Evolutionary conservation across 2,888 invertebrate genomes (phyloP).

Genomic region (Meteorus colon): DNA sequence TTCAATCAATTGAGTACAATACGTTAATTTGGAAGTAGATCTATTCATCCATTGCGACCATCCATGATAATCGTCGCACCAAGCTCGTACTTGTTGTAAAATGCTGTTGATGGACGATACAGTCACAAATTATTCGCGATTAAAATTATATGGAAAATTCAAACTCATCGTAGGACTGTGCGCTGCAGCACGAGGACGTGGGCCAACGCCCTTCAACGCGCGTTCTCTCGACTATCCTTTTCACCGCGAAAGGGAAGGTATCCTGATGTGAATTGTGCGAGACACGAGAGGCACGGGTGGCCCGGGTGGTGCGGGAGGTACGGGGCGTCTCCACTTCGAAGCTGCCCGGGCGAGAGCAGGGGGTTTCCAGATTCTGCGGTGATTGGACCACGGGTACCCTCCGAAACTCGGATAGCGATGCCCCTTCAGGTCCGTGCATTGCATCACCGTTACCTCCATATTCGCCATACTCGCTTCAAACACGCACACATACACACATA

Average conservation of each 20-base stretch:
- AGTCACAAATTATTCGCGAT: constrained; percentile 20
- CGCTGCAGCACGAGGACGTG: constrained; percentile 49
- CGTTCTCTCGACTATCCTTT: constrained; percentile 65
- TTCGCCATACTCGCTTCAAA: background rate
- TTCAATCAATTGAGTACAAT: background rate
- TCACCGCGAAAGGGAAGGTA: constrained; percentile 62
- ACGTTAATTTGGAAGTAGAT: background rate
- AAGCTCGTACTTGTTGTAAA: constrained; percentile 43
- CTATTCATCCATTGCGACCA: background rate
- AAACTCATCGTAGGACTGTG: background rate
- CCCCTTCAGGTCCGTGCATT: constrained; percentile 63
- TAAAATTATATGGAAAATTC: background rate
- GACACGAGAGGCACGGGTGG: constrained; percentile 71
- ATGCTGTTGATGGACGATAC: constrained; percentile 24
- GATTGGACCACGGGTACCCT: constrained; percentile 72
- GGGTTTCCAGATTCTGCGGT: constrained; percentile 73
- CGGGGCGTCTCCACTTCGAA: constrained; percentile 72
- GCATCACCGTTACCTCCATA: background rate
- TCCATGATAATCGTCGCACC: background rate
- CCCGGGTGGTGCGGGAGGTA: constrained; percentile 63
- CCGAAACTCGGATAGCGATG: constrained; percentile 61
- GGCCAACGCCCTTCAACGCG: constrained; percentile 69
- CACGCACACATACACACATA: background rate
- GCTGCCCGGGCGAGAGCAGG: constrained; percentile 79
- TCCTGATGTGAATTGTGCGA: constrained; percentile 53